These are phyloP conservation scores for Proteles cristata DNA, from an alignment of 2,113 vertebrate species.

Conservation along the genomic window DNA sequence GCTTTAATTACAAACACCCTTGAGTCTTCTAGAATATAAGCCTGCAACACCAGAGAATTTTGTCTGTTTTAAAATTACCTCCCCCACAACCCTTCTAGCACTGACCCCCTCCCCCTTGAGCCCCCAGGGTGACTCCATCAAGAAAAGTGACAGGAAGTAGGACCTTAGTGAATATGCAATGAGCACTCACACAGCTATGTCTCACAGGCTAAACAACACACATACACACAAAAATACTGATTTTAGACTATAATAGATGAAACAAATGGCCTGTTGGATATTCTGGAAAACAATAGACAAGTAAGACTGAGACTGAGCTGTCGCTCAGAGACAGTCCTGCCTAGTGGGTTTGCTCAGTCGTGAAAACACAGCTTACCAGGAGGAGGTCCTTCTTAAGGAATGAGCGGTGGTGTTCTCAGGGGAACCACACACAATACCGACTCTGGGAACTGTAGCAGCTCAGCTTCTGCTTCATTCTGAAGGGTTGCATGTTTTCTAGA, in stretches of 20 bases:
- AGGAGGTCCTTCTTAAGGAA: neutral
- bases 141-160: neutral
- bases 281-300: neutral
- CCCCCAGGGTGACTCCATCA: neutral
- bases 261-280: neutral
- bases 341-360: rapidly evolving
- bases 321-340: neutral
- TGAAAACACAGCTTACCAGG: no score
- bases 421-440: neutral
- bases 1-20: neutral
- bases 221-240: neutral
- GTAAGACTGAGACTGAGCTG: neutral
- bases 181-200: neutral
- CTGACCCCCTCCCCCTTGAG: no score
- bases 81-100: no score
- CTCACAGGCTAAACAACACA: neutral
- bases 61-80: neutral
- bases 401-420: rapidly evolving
- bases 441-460: neutral
- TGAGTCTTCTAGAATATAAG: neutral
- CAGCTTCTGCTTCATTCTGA: neutral
- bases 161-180: neutral
- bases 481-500: neutral
- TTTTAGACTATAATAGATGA: neutral
- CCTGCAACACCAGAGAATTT: neutral